Evolutionary conservation across 2,888 invertebrate species (phyloP).

Genomic region (Drosophila falleni): DNA sequence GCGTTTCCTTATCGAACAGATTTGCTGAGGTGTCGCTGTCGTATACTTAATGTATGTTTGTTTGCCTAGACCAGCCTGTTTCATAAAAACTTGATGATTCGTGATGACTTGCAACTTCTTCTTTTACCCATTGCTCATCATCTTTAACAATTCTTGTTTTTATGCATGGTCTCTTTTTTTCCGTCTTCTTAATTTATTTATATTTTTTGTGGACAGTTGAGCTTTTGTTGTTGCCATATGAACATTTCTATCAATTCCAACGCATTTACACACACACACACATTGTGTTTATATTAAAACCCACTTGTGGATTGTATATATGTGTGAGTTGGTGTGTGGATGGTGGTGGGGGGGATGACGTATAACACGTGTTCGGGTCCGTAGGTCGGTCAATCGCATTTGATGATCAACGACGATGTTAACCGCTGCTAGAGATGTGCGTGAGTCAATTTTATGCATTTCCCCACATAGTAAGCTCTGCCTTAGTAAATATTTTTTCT

Average conservation of each 20-base stretch:
- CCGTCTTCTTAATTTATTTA: slow-evolving; percentile 29
- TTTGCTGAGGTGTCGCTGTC: slow-evolving; percentile 14
- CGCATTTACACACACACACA: slow-evolving; percentile 26
- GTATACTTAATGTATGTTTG: not conserved
- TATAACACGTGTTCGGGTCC: slow-evolving; percentile 75
- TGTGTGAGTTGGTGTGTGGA: slow-evolving; percentile 2
- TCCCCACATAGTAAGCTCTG: not conserved
- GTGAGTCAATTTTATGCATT: not conserved
- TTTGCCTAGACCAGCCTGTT: not conserved
- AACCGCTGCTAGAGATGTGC: slow-evolving; percentile 16
- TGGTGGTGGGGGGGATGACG: not conserved
- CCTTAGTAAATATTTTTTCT: not conserved
- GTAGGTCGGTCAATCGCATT: slow-evolving; percentile 69
- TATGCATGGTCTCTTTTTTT: slow-evolving; percentile 8
- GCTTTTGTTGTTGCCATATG: slow-evolving; percentile 47
- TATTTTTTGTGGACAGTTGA: slow-evolving; percentile 18
- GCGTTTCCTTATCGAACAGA: slow-evolving; percentile 15
- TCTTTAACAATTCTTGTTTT: slow-evolving; percentile 15
- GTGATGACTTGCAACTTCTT: slow-evolving; percentile 59
- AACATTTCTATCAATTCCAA: slow-evolving; percentile 49
- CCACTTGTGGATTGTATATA: slow-evolving; percentile 17
- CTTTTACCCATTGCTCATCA: slow-evolving; percentile 2
- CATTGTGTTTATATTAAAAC: slow-evolving; percentile 39
- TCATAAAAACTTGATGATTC: slow-evolving; percentile 56
- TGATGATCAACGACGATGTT: slow-evolving; percentile 26